Evolutionary conservation across 2,113 vertebrate species (phyloP).

Genomic region (Lontra canadensis): DNA sequence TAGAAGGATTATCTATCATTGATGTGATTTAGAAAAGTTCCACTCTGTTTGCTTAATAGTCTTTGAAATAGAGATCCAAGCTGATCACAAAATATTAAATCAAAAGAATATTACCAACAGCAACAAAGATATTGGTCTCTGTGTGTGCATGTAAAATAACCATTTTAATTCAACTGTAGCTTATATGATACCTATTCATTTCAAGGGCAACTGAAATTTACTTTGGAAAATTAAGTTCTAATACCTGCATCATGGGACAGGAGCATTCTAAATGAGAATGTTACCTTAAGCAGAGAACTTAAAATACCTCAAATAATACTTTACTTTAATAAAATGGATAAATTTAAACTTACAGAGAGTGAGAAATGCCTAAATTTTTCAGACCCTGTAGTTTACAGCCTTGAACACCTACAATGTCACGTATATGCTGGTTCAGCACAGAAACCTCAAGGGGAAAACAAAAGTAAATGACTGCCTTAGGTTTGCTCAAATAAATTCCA

Average conservation of each 20-base stretch:
- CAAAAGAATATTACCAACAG: not conserved
- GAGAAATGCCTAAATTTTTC: conserved; percentile 14
- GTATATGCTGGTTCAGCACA: not conserved
- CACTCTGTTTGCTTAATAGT: not conserved
- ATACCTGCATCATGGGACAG: not conserved
- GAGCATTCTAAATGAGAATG: not conserved
- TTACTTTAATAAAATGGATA: not conserved
- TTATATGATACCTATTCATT: not conserved
- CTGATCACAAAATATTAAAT: conserved; percentile 7
- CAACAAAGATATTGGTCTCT: not conserved
- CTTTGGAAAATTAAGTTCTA: conserved; percentile 3
- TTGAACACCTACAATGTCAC: conserved; percentile 4
- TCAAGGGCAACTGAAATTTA: conserved; percentile 17
- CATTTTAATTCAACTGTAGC: not conserved
- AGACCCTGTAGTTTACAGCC: not conserved
- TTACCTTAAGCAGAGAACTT: not conserved
- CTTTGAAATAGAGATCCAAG: conserved; percentile 44
- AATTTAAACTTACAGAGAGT: not conserved
- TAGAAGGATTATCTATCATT: not conserved
- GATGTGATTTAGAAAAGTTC: conserved; percentile 7
- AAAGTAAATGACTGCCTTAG: not conserved
- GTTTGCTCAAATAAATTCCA: conserved; percentile 33
- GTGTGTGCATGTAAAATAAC: not conserved
- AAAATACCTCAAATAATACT: not conserved
- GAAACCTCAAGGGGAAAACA: not conserved